A percentile compares a stretch with the other conserved stretches of the same genome.
phyloP scores from a whole-genome alignment of 2,888 invertebrate genomes.

The Acronicta psi region DNA sequence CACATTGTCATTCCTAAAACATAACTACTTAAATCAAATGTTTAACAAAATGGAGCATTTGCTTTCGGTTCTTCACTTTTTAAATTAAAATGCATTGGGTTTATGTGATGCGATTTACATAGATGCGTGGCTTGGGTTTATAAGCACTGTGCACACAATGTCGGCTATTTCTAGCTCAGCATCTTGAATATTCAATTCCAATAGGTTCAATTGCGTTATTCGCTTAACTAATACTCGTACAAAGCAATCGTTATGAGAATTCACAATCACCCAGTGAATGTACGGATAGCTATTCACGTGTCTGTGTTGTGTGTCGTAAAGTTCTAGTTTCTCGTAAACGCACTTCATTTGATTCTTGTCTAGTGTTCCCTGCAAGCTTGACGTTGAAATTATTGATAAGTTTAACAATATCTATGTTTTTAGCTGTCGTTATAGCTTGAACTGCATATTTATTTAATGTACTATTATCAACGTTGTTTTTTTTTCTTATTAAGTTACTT shows the following conservation, averaged over 20 bases:
- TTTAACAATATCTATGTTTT: slow-evolving; percentile 29
- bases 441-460: slow-evolving; percentile 22
- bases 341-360: slow-evolving; percentile 38
- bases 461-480: slow-evolving; percentile 9
- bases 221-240: slow-evolving; percentile 6
- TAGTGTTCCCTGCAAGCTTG: slow-evolving; percentile 42
- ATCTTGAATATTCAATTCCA: slow-evolving; percentile 13
- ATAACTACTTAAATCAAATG: not conserved
- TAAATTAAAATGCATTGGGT: slow-evolving; percentile 29
- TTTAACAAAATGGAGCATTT: slow-evolving; percentile 14
- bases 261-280: slow-evolving; percentile 32
- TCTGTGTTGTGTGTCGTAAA: slow-evolving; percentile 43
- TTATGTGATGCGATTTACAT: slow-evolving; percentile 21
- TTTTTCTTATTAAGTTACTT: slow-evolving; percentile 6
- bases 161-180: slow-evolving; percentile 20
- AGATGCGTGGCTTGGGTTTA: slow-evolving; percentile 42
- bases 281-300: slow-evolving; percentile 35
- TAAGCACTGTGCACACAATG: slow-evolving; percentile 38
- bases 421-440: slow-evolving; percentile 44
- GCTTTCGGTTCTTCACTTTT: slow-evolving; percentile 19
- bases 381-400: slow-evolving; percentile 23
- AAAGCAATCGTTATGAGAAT: slow-evolving; percentile 13
- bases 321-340: slow-evolving; percentile 24
- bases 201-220: slow-evolving; percentile 15
- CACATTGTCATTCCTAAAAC: too few relatives aligned